Evolutionary conservation across 2,113 vertebrate species (phyloP).

Genomic region (Todiramphus chloris): DNA sequence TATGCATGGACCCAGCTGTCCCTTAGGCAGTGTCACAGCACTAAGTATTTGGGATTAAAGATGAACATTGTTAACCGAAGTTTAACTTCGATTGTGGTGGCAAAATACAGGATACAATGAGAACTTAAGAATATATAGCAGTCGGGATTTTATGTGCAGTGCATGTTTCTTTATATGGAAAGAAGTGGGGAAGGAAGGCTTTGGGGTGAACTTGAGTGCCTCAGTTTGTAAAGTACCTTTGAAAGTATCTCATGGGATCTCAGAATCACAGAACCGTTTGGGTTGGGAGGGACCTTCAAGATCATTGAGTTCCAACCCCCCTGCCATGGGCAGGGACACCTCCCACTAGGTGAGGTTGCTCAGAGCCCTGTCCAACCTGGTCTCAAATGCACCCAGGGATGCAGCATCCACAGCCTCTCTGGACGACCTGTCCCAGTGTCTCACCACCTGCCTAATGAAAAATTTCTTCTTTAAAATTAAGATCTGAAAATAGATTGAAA

Average conservation of each 20-base stretch:
- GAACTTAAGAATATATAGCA: background rate
- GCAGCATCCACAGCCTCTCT: no score
- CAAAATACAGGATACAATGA: background rate
- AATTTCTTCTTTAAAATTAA: background rate
- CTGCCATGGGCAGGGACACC: no score
- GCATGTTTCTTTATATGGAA: background rate
- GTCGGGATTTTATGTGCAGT: background rate
- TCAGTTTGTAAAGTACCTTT: background rate
- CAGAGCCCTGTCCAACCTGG: no score
- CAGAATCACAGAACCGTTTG: no score
- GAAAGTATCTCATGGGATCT: background rate
- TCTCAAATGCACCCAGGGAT: no score
- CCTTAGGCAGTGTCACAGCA: background rate
- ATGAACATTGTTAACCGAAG: background rate
- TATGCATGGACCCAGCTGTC: background rate
- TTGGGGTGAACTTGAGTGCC: background rate
- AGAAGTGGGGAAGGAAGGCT: background rate
- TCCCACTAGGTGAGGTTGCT: no score
- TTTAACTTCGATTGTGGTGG: background rate
- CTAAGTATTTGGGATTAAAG: background rate
- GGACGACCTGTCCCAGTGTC: no score
- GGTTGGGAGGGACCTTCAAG: no score
- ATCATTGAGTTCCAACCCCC: no score
- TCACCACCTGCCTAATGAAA: no score
- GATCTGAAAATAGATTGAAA: background rate